Evolutionary conservation across 2,888 invertebrate species (phyloP), one percentile per base, ranked within the genome.

Genomic region (Synergus gifuensis): DNA sequence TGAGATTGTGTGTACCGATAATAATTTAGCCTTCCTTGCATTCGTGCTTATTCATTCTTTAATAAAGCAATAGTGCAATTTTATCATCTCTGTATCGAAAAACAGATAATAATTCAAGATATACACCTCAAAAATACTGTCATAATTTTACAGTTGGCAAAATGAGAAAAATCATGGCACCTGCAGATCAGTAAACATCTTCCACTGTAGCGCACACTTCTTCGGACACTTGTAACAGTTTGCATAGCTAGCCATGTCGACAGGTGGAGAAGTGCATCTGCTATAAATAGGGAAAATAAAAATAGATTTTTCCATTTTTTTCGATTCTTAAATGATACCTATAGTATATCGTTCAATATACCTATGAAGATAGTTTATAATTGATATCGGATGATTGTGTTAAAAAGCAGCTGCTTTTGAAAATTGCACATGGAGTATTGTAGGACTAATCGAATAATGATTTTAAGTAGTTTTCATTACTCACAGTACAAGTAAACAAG

Each of bases 151-250:
- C 49, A 73, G 5, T 36, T 16, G 54, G 73, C 73, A 73, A 73
- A 73, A 73, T 73, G 54, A 73, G 69, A 73, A 73, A 73, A 73
- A 73, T 73, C 73, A 73, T 73, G 54, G 49, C 73, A 73, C 73
- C 73, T 73, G 73, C 73, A 36, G 49, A 54, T 73, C 73, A 73
- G 54, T 54, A 54, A 73, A 36, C 54, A 54, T 54, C 49, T 73
- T 46, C 73, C 11, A 73, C 73, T 73, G 36, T n/a, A 49, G 49
- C 36, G 54, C 73, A 73, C 73, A 73, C 54, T 73, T 73, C 73
- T 54, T 73, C 36, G 12, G 14, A 54, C 54, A 73, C 54, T 73
- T 67, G 36, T 49, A 73, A 54, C 73, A 73, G 73, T 73, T 73
- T 73, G 36, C n/a, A 49, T 73, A 73, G 73, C 28, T 54, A 54